Conservation (phyloP, 2,888 invertebrate species). For the Oscheius sp. region DNA sequence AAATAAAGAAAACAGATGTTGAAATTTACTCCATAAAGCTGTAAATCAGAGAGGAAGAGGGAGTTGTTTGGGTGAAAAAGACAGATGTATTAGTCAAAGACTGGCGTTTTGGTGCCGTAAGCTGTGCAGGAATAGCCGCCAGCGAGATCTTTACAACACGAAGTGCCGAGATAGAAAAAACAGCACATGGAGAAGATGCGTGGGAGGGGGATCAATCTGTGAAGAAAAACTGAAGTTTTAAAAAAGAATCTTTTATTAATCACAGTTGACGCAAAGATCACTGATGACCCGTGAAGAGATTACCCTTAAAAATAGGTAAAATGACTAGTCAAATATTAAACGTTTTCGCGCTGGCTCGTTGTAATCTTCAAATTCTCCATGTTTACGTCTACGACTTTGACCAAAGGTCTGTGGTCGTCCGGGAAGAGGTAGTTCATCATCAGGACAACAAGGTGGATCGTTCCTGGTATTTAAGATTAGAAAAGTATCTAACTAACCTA, state of each 20-base stretch:
- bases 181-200: conserved; percentile 23
- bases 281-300: neutral
- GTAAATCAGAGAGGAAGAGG: too few relatives aligned
- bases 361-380: neutral
- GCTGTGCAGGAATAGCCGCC: conserved; percentile 24
- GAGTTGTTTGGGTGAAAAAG: too few relatives aligned
- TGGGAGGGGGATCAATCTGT: neutral
- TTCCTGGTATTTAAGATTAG: conserved; percentile 21
- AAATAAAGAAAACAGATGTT: neutral
- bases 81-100: neutral
- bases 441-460: conserved; percentile 62
- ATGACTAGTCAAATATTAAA: conserved; percentile 13
- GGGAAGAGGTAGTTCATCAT: conserved; percentile 65
- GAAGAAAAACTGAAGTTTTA: neutral
- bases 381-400: conserved; percentile 17
- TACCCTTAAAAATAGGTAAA: neutral
- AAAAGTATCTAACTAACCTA: conserved; percentile 29
- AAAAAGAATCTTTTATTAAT: neutral
- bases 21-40: too few relatives aligned
- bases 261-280: neutral
- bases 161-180: conserved; percentile 22
- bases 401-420: conserved; percentile 17
- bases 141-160: conserved; percentile 16
- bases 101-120: neutral
- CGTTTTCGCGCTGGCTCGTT: conserved; percentile 27